Base-by-base conservation (phyloP, 2,888 invertebrate genomes). In the Icerya purchasi region DNA sequence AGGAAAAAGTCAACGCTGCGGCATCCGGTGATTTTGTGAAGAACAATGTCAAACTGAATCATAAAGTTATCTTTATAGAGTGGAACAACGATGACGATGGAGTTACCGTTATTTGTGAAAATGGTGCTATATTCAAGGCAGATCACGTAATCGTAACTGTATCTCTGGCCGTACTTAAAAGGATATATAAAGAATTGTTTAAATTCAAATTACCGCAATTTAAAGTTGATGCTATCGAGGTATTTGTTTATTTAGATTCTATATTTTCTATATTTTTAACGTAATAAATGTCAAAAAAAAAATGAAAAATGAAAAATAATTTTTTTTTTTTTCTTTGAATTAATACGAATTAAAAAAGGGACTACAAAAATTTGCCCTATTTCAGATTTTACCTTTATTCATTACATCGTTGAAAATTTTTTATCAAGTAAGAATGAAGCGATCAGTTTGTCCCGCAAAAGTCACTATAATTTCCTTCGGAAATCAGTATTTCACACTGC, bases 131-230 rank as follows among this genome's bases (percentile, higher is more conserved):
- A 51, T 79, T 75, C 62, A 69, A 70, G 1, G 78, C 81, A 3
- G 78, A 79, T 63, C 80, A 80, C 67, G 78, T 82, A 2, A 77
- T 86, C 62, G 74, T 82, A 18, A 84, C 84, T 0, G 71, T 79
- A 1, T 79, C 84, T 2, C 68, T 85, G 3, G 84, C 82, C 1
- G 81, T 82, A 56, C 69, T 85, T 57, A 83, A 84, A 67, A 77
- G 79, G 66, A 75, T 75, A 63, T 74, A 77, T 65, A 64, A 66
- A 1, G 68, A 72, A 23, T 69, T 83, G n/a, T 83, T 83, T 68
- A 72, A 70, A 54, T 83, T 83, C 0, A 66, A 72, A 18, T 70
- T 83, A 22, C 77, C 81, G 2, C 65, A 68, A 2, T 69, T 69
- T 50, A 83, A 82, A 70, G 68, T 76, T 1, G 73, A 71, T 61